These are phyloP conservation scores for Xestia sexstrigata DNA, from an alignment of 2,888 invertebrate species.

Conservation along the genomic window DNA sequence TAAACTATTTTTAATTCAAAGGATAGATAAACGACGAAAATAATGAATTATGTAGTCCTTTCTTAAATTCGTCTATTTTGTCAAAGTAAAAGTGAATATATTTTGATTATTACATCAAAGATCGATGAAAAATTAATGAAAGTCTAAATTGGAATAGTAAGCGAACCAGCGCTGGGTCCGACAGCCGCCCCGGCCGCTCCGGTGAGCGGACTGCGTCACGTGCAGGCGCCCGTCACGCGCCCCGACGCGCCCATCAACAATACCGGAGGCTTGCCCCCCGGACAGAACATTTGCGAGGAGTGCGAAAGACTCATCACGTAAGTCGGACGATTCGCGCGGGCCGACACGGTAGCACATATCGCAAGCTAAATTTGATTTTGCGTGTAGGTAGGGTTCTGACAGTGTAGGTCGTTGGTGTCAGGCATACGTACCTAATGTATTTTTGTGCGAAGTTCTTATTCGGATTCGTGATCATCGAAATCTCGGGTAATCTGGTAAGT, in stretches of 20 bases:
- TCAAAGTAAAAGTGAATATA: conserved; percentile 9
- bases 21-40: not conserved
- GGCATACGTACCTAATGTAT: conserved; percentile 15
- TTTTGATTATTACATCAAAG: not conserved
- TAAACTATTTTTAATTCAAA: conserved; percentile 3
- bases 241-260: conserved; percentile 92
- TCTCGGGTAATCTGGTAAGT: conserved; percentile 48
- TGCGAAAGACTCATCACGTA: conserved; percentile 99
- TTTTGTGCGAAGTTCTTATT: conserved; percentile 22
- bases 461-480: conserved; percentile 28
- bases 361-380: conserved; percentile 70
- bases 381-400: conserved; percentile 69
- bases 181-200: conserved; percentile 82
- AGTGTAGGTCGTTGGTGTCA: conserved; percentile 34
- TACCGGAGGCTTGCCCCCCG: conserved; percentile 94
- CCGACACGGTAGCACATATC: conserved; percentile 92
- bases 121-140: conserved; percentile 61
- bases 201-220: conserved; percentile 92
- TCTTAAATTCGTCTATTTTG: not conserved
- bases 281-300: conserved; percentile 98
- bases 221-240: conserved; percentile 93
- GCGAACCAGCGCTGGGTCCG: conserved; percentile 74
- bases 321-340: conserved; percentile 93
- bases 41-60: not conserved
- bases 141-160: conserved; percentile 78